These are phyloP conservation scores for Acrossocheilus wenchowensis DNA, from an alignment of 2,797 vertebrate genomes.

Conservation along the genomic window DNA sequence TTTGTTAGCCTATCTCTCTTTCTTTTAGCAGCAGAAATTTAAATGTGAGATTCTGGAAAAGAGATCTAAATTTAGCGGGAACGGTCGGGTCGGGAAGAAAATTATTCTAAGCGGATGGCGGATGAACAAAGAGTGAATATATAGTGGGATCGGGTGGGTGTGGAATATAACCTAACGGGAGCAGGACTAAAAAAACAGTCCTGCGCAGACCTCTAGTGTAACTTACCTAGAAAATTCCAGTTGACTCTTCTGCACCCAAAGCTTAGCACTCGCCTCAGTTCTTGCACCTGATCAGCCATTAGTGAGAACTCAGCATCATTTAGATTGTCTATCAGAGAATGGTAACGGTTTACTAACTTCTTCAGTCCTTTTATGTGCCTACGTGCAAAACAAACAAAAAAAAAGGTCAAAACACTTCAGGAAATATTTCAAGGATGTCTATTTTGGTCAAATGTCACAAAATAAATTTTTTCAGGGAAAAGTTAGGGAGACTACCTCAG, in stretches of 20 bases:
- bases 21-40: no score
- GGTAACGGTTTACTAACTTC: slow-evolving; percentile 77
- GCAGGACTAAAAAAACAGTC: no score
- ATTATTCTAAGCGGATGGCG: no score
- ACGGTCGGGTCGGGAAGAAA: no score
- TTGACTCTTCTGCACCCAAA: slow-evolving; percentile 84
- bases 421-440: not conserved
- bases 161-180: no score
- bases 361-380: slow-evolving; percentile 83
- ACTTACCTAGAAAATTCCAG: slow-evolving; percentile 89
- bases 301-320: slow-evolving; percentile 80
- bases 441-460: not conserved
- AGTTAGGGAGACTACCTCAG: slow-evolving; percentile 70
- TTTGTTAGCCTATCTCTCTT: no score
- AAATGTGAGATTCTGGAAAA: no score
- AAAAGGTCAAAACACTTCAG: not conserved
- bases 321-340: slow-evolving; percentile 78
- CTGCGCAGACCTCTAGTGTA: no score
- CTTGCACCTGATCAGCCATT: slow-evolving; percentile 78
- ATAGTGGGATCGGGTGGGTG: no score
- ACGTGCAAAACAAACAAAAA: not conserved
- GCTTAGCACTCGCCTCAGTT: slow-evolving; percentile 76
- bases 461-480: not conserved
- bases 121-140: no score
- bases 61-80: no score